Evolutionary conservation across 1,140 invertebrate species (phyloP), one percentile per base, ranked within the genome.

Genomic region (Papilio dardanus): DNA sequence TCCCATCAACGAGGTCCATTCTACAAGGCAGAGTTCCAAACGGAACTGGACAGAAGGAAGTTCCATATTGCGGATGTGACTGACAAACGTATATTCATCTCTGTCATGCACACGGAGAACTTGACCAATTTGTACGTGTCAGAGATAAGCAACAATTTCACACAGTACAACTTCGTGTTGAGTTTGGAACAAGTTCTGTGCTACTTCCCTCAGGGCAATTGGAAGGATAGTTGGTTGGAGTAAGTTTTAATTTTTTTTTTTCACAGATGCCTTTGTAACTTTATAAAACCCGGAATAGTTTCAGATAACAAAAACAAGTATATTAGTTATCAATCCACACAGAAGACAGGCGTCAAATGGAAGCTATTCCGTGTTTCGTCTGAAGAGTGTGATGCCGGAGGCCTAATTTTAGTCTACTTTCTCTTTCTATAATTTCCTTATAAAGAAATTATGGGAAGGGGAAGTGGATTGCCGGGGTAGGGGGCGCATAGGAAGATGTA

Each of bases 11-110:
- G 95, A 65, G 94, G 95, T 14, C 92, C 92, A 7, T 98, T 98
- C 86, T 87, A 95, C 35, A 95, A 94, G 77, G 97, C 97, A 0
- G 88, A 95, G 65, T 98, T 99, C 87, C 96, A 97, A 71, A 95
- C 96, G 0, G 94, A 96, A 77, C 83, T 96, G 5, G 92, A 95
- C 19, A 92, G 95, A 14, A 94, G 93, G 83, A 96, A 97, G 78
- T 98, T 96, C 88, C 97, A 97, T 85, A 95, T 99, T 31, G 97
- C 96, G 3, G 98, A 99, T 87, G 96, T 98, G 0, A 96, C 96
- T 8, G 95, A 96, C 78, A 96, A 96, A 78, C 95, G 97, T 92
- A 94, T 97, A 68, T 96, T 99, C 84, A 95, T 98, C 58, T 97
- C 97, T 80, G 96, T 97, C n/a, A 96, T 96, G 86, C 97, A 98